Evolutionary conservation across 2,888 invertebrate species (phyloP).

Genomic region (Gymnocheta viridis): DNA sequence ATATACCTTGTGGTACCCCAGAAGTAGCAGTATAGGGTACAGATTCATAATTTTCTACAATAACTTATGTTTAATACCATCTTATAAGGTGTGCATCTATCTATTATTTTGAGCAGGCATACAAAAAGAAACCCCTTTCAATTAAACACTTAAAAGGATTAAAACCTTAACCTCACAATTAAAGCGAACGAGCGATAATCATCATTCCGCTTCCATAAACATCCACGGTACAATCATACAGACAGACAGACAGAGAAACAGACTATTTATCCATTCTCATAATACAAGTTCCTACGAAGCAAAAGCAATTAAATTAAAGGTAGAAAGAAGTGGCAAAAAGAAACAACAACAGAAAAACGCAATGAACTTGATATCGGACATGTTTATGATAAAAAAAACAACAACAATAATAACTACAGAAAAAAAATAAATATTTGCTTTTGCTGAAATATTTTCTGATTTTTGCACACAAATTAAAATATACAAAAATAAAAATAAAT

Average conservation of each 20-base stretch:
- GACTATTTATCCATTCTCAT: neutral
- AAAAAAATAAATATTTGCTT: neutral
- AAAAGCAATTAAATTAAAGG: slow-evolving; percentile 40
- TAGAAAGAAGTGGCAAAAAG: slow-evolving; percentile 32
- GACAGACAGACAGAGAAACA: too few relatives aligned
- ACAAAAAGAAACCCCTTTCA: neutral
- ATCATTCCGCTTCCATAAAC: slow-evolving; percentile 31
- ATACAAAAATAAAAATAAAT: neutral
- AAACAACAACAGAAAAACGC: neutral
- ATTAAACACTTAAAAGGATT: slow-evolving; percentile 29
- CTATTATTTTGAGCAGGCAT: neutral
- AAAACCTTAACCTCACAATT: slow-evolving; percentile 3
- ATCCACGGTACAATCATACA: slow-evolving; percentile 33
- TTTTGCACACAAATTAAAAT: neutral
- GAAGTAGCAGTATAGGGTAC: too few relatives aligned
- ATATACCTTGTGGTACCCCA: too few relatives aligned
- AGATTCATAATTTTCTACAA: too few relatives aligned
- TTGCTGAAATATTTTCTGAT: slow-evolving; percentile 24
- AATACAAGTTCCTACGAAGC: slow-evolving; percentile 19
- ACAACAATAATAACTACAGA: neutral
- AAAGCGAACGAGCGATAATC: neutral
- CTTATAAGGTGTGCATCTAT: too few relatives aligned
- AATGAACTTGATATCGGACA: slow-evolving; percentile 62
- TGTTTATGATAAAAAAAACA: slow-evolving; percentile 30
- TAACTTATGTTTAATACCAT: too few relatives aligned